Evolutionary conservation across 2,888 invertebrate species (phyloP), one percentile per base, ranked within the genome.

Genomic region (Octonoba sinensis): DNA sequence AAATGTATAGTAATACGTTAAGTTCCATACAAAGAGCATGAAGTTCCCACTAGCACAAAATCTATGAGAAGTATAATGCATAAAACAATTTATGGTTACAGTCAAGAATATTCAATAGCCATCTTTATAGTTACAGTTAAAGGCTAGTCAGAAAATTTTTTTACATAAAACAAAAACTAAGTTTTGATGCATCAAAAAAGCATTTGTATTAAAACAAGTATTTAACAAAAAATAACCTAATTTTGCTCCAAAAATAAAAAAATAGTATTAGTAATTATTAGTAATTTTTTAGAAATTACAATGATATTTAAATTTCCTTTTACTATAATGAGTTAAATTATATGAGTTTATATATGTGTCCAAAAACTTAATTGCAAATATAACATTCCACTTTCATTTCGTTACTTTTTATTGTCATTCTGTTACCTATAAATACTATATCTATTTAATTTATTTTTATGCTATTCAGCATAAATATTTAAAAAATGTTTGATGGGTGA

Each of bases 321-420:
- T 54, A 54, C 18, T 54, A 47, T 47, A 47, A 47, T 47, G 54
- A 54, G 16, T 54, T 54, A n/a, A 54, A 11, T 6, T 11, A 18
- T 11, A 47, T 12, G 15, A 47, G 12, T 12, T 12, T 15, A 13
- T 18, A 16, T 11, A 15, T 16, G 16, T 16, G 16, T 6, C 18
- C 16, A n/a, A n/a, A 4, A 6, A 54, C 54, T 54, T 16, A n/a
- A 16, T n/a, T 54, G 6, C 54, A 16, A 4, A 6, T 54, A 54
- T 18, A 16, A 54, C 16, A 16, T 18, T 11, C 16, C 54, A n/a
- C n/a, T 16, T 6, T 54, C 54, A 54, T 54, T 54, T 18, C 16
- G 54, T 54, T 54, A 54, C 54, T 54, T 54, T 54, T 11, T 54
- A 11, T 54, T 54, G 11, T 54, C 54, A 54, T 54, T 54, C 54